Percentiles rank a stretch among this genome's conserved stretches.
These are phyloP conservation scores for Dromiciops gliroides DNA, from an alignment of 2,113 vertebrate genomes.

Conservation along the genomic window DNA sequence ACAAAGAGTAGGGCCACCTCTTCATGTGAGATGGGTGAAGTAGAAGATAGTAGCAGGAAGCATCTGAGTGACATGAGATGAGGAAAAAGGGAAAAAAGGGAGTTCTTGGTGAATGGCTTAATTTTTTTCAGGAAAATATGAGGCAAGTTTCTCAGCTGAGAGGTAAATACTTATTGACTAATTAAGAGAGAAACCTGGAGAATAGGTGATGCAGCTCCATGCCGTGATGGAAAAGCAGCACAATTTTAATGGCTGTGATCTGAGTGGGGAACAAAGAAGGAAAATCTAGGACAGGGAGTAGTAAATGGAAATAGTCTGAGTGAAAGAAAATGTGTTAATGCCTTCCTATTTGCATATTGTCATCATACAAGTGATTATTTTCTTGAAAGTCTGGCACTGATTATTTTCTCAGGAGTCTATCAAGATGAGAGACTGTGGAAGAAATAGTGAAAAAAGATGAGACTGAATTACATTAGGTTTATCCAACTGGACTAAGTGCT, in stretches of 20 bases:
- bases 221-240: background rate
- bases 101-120: background rate
- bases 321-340: conserved; percentile 32
- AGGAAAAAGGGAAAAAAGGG: background rate
- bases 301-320: background rate
- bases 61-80: background rate
- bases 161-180: background rate
- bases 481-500: background rate
- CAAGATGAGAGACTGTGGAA: background rate
- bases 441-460: background rate
- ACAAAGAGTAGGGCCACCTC: background rate
- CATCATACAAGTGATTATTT: conserved; percentile 50
- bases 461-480: background rate
- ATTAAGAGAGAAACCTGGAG: background rate
- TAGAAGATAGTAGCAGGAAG: background rate
- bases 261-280: background rate
- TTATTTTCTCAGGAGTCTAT: conserved; percentile 7
- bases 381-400: conserved; percentile 39
- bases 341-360: conserved; percentile 15
- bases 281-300: background rate
- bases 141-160: background rate
- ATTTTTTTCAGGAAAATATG: background rate
- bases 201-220: background rate
- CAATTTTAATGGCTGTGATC: background rate
- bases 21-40: background rate